Conservation (phyloP, 2,888 invertebrate species). For the Cerceris rybyensis region DNA sequence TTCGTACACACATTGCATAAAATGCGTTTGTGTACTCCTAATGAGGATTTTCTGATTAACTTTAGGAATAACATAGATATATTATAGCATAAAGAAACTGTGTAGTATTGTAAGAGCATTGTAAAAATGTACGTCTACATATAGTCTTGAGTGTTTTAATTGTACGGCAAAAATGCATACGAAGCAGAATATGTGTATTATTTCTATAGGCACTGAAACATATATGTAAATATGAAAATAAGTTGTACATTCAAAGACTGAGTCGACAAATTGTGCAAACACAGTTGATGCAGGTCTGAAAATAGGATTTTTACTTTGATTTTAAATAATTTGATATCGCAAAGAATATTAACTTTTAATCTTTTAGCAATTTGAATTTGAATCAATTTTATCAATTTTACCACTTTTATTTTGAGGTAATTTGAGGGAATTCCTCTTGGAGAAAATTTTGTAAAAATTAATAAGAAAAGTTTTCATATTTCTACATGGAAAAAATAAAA, state of each 20-base stretch:
- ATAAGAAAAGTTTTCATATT: too few species aligned
- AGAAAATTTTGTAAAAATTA: too few species aligned
- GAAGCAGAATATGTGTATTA: background rate
- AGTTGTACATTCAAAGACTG: background rate
- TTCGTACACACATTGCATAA: slow-evolving; percentile 57
- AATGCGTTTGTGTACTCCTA: slow-evolving; percentile 55
- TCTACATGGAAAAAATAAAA: too few species aligned
- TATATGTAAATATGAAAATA: slow-evolving; percentile 19
- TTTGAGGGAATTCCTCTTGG: too few species aligned
- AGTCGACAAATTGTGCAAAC: slow-evolving; percentile 1
- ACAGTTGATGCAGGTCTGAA: background rate
- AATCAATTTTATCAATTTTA: too few species aligned
- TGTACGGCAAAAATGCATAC: slow-evolving; percentile 9
- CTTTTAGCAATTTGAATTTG: too few species aligned
- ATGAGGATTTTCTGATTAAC: slow-evolving; percentile 33
- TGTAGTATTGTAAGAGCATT: slow-evolving; percentile 45
- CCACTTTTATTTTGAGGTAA: too few species aligned
- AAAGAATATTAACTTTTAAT: background rate
- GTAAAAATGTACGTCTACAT: slow-evolving; percentile 19
- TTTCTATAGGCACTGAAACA: slow-evolving; percentile 5
- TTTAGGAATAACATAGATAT: slow-evolving; percentile 29
- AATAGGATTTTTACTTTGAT: too few species aligned
- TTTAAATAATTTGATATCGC: background rate
- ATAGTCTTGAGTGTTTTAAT: slow-evolving; percentile 37
- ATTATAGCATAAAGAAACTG: slow-evolving; percentile 22